Percentiles rank a stretch among this genome's conserved stretches.
Conservation (phyloP, 2,113 vertebrate species). For the Hippocampus comes region DNA sequence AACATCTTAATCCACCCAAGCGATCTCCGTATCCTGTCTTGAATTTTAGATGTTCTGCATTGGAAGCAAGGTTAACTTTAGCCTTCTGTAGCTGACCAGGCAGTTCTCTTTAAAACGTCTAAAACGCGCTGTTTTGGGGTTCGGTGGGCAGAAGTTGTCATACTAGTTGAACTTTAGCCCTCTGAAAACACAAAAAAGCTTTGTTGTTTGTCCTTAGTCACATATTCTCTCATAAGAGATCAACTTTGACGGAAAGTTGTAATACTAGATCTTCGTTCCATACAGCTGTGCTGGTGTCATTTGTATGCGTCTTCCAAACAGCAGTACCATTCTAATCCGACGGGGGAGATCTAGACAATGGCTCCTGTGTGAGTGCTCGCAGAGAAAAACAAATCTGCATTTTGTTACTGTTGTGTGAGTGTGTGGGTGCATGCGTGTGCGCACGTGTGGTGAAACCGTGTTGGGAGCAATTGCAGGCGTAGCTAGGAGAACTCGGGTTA, state of each 20-base stretch:
- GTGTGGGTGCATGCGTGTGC: conserved; percentile 38
- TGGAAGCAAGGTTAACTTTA: neutral
- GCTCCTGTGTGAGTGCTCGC: conserved; percentile 64
- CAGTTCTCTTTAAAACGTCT: neutral
- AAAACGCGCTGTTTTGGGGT: neutral
- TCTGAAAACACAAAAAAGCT: neutral
- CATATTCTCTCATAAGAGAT: neutral
- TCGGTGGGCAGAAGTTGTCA: neutral
- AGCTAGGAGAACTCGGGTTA: conserved; percentile 67
- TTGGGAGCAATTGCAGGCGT: conserved; percentile 60
- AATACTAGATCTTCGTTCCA: conserved; percentile 21
- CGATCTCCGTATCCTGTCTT: too few species aligned
- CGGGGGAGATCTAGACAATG: conserved; percentile 65
- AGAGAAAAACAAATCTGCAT: conserved; percentile 67
- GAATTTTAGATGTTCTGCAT: neutral
- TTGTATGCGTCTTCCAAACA: conserved; percentile 36
- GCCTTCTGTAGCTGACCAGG: neutral
- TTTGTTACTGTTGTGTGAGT: conserved; percentile 37
- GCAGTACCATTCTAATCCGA: conserved; percentile 43
- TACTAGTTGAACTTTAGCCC: neutral
- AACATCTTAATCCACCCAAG: neutral
- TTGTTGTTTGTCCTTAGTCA: neutral
- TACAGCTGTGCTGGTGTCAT: conserved; percentile 20
- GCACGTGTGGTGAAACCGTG: conserved; percentile 48
- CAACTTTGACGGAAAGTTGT: conserved; percentile 16